phyloP scores from a whole-genome alignment of 2,113 vertebrate species.

The Hassar affinis region DNA sequence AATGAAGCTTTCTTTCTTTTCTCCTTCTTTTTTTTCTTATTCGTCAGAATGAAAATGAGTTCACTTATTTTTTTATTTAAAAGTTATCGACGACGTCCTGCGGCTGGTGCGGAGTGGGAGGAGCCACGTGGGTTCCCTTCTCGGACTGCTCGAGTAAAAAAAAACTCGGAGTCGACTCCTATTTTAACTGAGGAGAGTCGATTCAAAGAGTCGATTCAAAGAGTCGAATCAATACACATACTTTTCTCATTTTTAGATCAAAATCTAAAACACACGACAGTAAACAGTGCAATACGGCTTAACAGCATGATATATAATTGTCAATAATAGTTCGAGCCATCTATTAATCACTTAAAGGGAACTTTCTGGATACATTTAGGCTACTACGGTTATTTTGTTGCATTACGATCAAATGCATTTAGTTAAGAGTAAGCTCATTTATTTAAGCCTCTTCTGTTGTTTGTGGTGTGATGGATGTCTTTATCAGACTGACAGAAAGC shows the following conservation, averaged over 20 bases:
- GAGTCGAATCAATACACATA: neutral
- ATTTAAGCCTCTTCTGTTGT: neutral
- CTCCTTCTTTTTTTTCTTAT: neutral
- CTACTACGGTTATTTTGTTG: neutral
- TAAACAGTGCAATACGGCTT: neutral
- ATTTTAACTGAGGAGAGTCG: neutral
- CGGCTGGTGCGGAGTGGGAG: conserved; percentile 58
- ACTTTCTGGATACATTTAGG: neutral
- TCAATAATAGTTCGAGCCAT: neutral
- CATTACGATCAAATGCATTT: neutral
- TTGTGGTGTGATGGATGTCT: neutral
- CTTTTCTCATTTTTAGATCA: neutral
- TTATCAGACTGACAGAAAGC: neutral
- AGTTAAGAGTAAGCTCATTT: too few species aligned
- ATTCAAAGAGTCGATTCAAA: neutral
- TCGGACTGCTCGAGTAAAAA: neutral
- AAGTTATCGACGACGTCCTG: conserved; percentile 65
- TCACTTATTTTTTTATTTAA: too few species aligned
- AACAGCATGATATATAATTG: neutral
- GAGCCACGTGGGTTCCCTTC: conserved; percentile 34
- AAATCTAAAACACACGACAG: neutral
- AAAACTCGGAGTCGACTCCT: conserved; percentile 57
- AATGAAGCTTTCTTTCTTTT: neutral
- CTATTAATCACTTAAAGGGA: too few species aligned
- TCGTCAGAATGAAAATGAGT: neutral